phyloP scores from a whole-genome alignment of 2,797 vertebrate species.

The Graptemys geographica region DNA sequence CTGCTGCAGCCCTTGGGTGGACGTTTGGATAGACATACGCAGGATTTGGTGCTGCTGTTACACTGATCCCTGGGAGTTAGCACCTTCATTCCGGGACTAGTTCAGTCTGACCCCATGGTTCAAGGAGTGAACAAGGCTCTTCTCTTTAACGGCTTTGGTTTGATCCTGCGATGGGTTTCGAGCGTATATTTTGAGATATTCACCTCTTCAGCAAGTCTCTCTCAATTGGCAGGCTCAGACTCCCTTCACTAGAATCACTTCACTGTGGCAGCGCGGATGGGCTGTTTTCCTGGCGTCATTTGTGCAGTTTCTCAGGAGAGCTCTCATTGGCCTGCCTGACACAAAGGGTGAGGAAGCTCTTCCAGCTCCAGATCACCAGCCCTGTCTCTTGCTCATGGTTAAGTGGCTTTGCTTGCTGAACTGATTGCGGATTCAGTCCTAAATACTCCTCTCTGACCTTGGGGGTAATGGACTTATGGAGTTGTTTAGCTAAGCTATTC shows the following conservation, averaged over 20 bases:
- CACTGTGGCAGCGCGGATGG: neutral
- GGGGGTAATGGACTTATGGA: fast-evolving
- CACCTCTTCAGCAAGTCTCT: neutral
- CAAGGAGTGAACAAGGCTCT: neutral
- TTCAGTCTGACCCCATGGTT: neutral
- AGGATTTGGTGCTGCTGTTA: neutral
- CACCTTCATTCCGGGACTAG: neutral
- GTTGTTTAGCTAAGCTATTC: neutral
- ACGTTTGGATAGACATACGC: neutral
- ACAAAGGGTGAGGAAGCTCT: neutral
- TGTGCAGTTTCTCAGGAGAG: neutral
- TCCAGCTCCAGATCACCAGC: neutral
- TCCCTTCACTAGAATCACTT: neutral
- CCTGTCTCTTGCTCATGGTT: neutral
- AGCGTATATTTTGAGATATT: too few relatives aligned
- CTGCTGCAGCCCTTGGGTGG: neutral
- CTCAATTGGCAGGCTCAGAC: too few relatives aligned
- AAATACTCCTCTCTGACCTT: fast-evolving
- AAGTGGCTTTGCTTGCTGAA: fast-evolving
- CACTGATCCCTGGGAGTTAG: neutral
- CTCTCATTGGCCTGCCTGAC: neutral
- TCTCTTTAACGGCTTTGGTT: neutral
- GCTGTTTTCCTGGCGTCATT: neutral
- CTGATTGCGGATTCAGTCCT: fast-evolving
- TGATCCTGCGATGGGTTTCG: neutral